Percentiles rank a stretch among this genome's conserved stretches.
These are phyloP conservation scores for Brachirus orientalis DNA, from an alignment of 2,113 vertebrate species.

Conservation along the genomic window DNA sequence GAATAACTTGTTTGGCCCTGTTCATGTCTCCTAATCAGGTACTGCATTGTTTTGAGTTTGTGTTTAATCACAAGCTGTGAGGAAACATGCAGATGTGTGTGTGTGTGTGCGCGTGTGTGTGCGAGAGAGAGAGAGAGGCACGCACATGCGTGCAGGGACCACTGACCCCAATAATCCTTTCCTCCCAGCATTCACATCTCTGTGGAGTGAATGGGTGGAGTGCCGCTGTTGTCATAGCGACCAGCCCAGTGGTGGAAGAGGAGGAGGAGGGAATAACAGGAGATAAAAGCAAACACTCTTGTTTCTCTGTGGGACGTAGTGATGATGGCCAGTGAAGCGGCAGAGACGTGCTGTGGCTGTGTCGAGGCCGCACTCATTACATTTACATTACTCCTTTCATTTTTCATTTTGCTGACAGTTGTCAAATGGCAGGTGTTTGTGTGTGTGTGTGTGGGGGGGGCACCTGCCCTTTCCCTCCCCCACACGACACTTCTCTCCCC, in stretches of 20 bases:
- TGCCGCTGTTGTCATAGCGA: constrained; percentile 67
- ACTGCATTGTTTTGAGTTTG: constrained; percentile 23
- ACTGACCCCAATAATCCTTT: constrained; percentile 78
- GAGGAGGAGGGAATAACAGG: constrained; percentile 2
- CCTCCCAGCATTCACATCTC: constrained; percentile 63
- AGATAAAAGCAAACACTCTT: constrained; percentile 64
- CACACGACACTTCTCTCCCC: constrained; percentile 24
- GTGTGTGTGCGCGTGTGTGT: not conserved
- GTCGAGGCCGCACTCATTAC: constrained; percentile 54
- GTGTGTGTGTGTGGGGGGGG: constrained; percentile 4
- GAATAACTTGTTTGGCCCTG: constrained; percentile 5
- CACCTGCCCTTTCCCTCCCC: constrained; percentile 42
- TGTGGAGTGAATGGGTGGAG: constrained; percentile 76
- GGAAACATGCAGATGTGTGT: constrained; percentile 28
- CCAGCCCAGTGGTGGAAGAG: constrained; percentile 20
- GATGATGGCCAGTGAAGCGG: constrained; percentile 65
- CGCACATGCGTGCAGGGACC: constrained; percentile 34
- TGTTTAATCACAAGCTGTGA: constrained; percentile 29
- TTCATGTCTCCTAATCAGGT: constrained; percentile 10
- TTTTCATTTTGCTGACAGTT: constrained; percentile 60
- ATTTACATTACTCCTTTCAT: constrained; percentile 67
- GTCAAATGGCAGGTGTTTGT: not conserved
- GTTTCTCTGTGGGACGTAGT: constrained; percentile 66
- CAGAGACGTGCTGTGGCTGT: constrained; percentile 56
- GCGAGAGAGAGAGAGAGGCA: not conserved